These are phyloP conservation scores for Bombus pascuorum DNA, from an alignment of 1,140 invertebrate species.

Conservation along the genomic window DNA sequence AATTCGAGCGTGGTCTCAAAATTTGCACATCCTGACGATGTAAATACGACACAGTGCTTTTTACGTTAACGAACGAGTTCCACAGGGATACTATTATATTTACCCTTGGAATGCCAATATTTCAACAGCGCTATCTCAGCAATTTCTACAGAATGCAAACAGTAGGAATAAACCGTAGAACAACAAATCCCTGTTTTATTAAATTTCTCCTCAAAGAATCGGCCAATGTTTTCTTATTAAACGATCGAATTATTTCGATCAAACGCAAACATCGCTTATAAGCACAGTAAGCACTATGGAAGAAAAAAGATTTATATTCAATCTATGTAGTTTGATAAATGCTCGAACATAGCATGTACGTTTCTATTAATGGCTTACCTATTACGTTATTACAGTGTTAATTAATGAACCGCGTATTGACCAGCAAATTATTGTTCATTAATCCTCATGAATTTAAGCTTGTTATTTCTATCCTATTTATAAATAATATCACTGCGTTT, in stretches of 20 bases:
- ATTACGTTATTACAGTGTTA: neutral
- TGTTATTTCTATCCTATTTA: slow-evolving; percentile 25
- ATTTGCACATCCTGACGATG: neutral
- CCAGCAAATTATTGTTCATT: slow-evolving; percentile 16
- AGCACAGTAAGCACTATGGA: too few relatives aligned
- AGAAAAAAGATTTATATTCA: neutral
- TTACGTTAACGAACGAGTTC: neutral
- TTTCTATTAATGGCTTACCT: neutral
- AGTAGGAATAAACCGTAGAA: neutral
- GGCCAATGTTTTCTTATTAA: neutral
- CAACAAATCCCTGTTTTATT: neutral
- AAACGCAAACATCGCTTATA: too few relatives aligned
- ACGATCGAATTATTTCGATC: neutral
- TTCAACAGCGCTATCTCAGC: neutral
- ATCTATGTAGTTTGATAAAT: neutral
- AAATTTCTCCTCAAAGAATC: neutral
- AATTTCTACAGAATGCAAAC: neutral
- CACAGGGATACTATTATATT: neutral
- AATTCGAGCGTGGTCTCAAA: neutral
- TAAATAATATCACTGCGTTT: neutral
- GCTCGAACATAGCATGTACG: neutral
- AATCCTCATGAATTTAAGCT: slow-evolving; percentile 4
- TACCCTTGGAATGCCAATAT: neutral
- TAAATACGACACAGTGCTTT: neutral
- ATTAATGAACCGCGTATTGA: slow-evolving; percentile 27